Base-by-base conservation (phyloP, 2,113 vertebrate genomes). In the Pitta sordida region DNA sequence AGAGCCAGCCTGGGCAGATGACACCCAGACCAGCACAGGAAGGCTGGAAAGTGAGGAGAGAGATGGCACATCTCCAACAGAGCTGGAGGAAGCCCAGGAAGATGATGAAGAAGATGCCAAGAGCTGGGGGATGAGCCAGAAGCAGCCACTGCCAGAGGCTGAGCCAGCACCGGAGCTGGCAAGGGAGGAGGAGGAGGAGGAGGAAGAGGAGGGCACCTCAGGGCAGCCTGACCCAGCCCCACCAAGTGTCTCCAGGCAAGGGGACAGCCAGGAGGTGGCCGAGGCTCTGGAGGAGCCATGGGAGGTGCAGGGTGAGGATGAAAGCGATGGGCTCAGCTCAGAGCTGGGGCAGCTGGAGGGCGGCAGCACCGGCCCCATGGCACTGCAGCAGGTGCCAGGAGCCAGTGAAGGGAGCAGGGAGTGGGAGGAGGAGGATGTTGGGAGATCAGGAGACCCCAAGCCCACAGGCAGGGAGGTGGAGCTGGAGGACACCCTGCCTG, bases 401-500 rank as follows among this genome's bases (percentile, higher is more conserved):
- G 65, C 41, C 41, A 34, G 75, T 9, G 0, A 4, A 1, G 68
- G 20, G 15, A n/a, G 29, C 1, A 13, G 19, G 0, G 19, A 60
- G 52, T 52, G 86, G 80, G 58, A 20, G 2, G 85, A 63, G 36
- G 84, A 76, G 44, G 68, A 43, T 3, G 44, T 19, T 4, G 52
- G 63, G 23, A 53, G 29, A 7, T 44, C 6, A 9, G 64, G 82
- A 34, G 91, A 88, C 24, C 67, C 68, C 2, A 95, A 94, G 44
- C 34, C 24, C 2, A 76, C 83, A 1, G 49, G 81, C 68, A 70
- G 65, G 27, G 73, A 30, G 7, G 41, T 93, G 43, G 93, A 94
- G 32, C 91, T 98, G 43, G 98, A 97, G 82, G 97, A 98, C 52
- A 97, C 97, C 0, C 94, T 98, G 51, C 98, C 97, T 0, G 97